These are phyloP conservation scores for Myocastor coypus DNA, from an alignment of 2,113 vertebrate species.

Conservation along the genomic window DNA sequence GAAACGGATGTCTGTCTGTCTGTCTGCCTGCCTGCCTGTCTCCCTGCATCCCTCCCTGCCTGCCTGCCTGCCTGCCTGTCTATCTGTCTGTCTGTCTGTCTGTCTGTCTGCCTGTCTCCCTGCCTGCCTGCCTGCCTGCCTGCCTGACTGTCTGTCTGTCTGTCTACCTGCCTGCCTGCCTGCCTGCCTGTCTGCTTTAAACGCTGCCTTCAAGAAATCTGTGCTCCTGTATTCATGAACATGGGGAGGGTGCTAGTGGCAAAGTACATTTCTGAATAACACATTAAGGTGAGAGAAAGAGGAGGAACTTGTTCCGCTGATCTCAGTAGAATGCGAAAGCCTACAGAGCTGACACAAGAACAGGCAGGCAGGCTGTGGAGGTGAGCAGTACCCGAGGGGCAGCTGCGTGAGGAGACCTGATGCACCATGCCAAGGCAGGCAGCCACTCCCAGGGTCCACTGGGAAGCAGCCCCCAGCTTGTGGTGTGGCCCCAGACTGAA, in stretches of 20 bases:
- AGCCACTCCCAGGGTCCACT: neutral
- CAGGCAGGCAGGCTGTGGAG: neutral
- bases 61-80: too few species aligned
- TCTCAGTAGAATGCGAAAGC: neutral
- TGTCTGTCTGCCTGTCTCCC: too few species aligned
- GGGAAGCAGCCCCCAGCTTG: neutral
- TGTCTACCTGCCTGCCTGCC: too few species aligned
- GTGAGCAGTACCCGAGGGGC: neutral
- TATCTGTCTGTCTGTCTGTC: too few species aligned
- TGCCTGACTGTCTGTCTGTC: too few species aligned
- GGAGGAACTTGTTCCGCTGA: neutral
- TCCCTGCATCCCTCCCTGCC: too few species aligned
- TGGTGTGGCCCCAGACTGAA: neutral
- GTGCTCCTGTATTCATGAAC: neutral
- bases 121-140: too few species aligned
- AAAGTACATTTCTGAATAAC: constrained; percentile 9
- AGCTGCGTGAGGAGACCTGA: neutral
- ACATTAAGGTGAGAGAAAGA: neutral
- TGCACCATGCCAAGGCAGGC: neutral
- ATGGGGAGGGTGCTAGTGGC: neutral
- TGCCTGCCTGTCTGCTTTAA: too few species aligned
- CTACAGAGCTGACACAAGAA: neutral
- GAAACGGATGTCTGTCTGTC: neutral
- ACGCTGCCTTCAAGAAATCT: neutral
- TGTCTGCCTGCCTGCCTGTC: too few species aligned